A percentile compares a stretch with the other conserved stretches of the same genome.
Evolutionary conservation across 2,797 vertebrate genomes (phyloP).

Genomic region (Chelon labrosus): DNA sequence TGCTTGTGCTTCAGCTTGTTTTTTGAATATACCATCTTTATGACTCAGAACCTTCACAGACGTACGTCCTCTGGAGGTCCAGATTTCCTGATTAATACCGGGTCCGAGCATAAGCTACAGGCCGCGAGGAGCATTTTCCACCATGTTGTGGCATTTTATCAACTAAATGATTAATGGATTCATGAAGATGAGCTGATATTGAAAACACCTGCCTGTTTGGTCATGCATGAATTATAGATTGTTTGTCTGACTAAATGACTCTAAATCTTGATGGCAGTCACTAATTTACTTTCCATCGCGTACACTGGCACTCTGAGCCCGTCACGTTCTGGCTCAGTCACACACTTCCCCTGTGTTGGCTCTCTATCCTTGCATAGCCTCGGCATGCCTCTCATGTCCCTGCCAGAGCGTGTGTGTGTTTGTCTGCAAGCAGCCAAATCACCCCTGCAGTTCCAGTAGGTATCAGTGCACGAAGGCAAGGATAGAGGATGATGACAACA

Average conservation of each 20-base stretch:
- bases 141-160: not conserved
- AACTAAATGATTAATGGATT: not conserved
- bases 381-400: slow-evolving; percentile 19
- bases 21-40: too few species aligned
- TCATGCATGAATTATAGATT: not conserved
- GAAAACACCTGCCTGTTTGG: slow-evolving; percentile 1
- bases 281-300: slow-evolving; percentile 46
- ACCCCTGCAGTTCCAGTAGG: slow-evolving; percentile 11
- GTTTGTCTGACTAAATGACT: not conserved
- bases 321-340: slow-evolving; percentile 28
- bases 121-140: too few species aligned
- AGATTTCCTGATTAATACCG: too few species aligned
- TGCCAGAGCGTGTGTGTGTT: slow-evolving; percentile 10
- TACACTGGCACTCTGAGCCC: slow-evolving; percentile 13
- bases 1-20: too few species aligned
- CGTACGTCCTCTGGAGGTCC: too few species aligned
- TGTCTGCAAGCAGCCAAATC: slow-evolving; percentile 25
- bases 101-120: too few species aligned
- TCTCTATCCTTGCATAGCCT: slow-evolving; percentile 59
- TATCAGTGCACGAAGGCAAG: not conserved
- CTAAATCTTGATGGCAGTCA: slow-evolving; percentile 48
- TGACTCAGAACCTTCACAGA: too few species aligned
- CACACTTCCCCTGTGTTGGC: slow-evolving; percentile 37
- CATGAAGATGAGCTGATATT: slow-evolving; percentile 8
- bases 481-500: slow-evolving; percentile 22